Conservation (phyloP, 64 coral and sea anemone genomes). For the Montipora cactus region DNA sequence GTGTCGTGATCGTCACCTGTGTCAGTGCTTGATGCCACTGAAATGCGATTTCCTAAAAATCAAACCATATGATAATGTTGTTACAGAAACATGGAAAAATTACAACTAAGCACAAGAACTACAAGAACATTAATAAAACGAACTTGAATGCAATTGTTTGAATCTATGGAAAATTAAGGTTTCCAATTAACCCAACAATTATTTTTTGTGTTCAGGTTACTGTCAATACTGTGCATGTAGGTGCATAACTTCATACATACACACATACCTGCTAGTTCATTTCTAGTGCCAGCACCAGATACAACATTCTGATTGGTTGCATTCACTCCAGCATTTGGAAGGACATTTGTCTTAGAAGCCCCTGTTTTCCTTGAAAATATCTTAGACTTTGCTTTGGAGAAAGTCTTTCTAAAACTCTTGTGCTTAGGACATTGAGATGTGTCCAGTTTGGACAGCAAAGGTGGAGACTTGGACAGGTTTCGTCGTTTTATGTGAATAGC, state of each 20-base stretch:
- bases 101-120: not conserved
- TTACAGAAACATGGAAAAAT: not conserved
- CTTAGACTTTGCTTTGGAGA: constrained; percentile 92
- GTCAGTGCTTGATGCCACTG: constrained; percentile 83
- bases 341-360: constrained; percentile 46
- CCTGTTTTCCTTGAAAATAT: constrained; percentile 92
- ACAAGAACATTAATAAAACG: too few species aligned
- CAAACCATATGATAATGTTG: not conserved
- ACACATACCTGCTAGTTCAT: constrained; percentile 53
- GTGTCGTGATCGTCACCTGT: constrained; percentile 77
- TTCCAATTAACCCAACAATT: too few species aligned
- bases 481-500: constrained; percentile 79
- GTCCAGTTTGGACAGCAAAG: constrained; percentile 69
- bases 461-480: constrained; percentile 49
- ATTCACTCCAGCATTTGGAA: constrained; percentile 25
- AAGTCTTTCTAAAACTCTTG: constrained; percentile 90
- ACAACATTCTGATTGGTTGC: constrained; percentile 56
- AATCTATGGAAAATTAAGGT: too few species aligned
- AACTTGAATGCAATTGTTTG: too few species aligned
- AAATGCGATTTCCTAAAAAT: constrained; percentile 65
- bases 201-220: too few species aligned
- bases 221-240: too few species aligned
- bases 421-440: constrained; percentile 78
- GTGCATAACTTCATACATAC: not conserved
- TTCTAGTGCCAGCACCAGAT: constrained; percentile 76